Conservation (phyloP, 2,888 invertebrate species). For the Leptinotarsa juncta region DNA sequence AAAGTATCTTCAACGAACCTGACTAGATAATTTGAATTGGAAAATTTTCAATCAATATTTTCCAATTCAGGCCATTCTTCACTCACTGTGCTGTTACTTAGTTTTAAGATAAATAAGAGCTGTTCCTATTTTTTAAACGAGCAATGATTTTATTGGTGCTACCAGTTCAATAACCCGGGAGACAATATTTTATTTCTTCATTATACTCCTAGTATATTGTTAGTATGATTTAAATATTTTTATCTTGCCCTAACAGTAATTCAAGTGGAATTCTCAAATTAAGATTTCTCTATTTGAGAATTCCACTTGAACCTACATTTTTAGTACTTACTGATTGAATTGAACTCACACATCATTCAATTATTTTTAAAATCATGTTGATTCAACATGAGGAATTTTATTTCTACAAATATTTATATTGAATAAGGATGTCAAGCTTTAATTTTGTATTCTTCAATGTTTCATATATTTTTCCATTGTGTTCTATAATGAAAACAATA, state of each 20-base stretch:
- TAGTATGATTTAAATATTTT: slow-evolving; percentile 4
- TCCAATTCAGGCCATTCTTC: background rate
- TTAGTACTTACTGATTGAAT: background rate
- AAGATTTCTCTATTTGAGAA: background rate
- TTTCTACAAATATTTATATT: background rate
- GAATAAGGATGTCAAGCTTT: background rate
- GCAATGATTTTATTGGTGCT: slow-evolving; percentile 24
- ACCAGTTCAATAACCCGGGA: background rate
- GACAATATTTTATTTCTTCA: background rate
- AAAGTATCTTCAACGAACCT: background rate
- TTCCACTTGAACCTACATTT: background rate
- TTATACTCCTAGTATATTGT: background rate
- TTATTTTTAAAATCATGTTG: background rate
- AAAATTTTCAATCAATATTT: background rate
- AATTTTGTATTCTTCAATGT: background rate
- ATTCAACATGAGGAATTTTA: background rate
- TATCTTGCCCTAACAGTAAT: background rate
- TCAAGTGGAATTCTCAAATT: background rate
- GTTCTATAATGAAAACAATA: background rate
- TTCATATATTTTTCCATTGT: background rate
- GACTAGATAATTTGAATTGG: background rate
- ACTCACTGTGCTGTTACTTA: slow-evolving; percentile 11
- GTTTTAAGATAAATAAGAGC: slow-evolving; percentile 11
- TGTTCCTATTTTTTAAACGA: slow-evolving; percentile 26
- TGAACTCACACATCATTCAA: background rate